Conservation (phyloP, 2,888 invertebrate genomes). For the Amblyjoppa proteus region DNA sequence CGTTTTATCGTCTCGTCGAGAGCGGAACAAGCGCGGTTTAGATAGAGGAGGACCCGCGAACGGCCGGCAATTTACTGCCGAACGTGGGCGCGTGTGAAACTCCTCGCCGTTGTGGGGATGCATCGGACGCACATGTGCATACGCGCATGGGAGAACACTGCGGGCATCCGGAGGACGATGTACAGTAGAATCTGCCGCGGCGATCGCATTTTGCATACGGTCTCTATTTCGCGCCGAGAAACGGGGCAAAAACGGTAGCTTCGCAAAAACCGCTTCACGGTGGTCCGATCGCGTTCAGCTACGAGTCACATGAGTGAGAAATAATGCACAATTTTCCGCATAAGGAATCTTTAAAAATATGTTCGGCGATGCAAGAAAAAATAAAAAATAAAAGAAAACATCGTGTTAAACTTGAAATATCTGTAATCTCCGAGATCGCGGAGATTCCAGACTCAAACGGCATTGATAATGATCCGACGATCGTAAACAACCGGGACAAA, state of each 20-base stretch:
- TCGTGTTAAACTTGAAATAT: constrained; percentile 6
- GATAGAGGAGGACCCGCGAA: constrained; percentile 22
- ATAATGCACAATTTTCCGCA: neutral
- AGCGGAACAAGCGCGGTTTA: constrained; percentile 47
- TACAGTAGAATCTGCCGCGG: neutral
- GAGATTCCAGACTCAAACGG: constrained; percentile 12
- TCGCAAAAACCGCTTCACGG: neutral
- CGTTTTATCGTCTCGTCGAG: constrained; percentile 44
- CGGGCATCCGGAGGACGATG: neutral
- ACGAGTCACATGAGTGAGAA: neutral
- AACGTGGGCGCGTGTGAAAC: constrained; percentile 48
- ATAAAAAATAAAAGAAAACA: neutral
- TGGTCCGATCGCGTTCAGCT: neutral
- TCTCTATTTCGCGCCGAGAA: constrained; percentile 5
- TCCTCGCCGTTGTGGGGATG: constrained; percentile 20
- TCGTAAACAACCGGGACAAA: constrained; percentile 26
- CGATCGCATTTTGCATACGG: neutral
- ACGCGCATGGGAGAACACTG: neutral
- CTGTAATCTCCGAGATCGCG: neutral
- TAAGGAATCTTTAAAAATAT: neutral
- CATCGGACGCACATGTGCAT: neutral
- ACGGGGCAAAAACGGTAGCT: neutral
- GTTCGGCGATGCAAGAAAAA: neutral
- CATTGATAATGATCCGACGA: constrained; percentile 14
- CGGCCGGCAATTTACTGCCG: constrained; percentile 36